Percentiles rank a stretch among this genome's conserved stretches.
These are phyloP conservation scores for Cephalopterus ornatus DNA, from an alignment of 2,113 vertebrate species.

Conservation along the genomic window DNA sequence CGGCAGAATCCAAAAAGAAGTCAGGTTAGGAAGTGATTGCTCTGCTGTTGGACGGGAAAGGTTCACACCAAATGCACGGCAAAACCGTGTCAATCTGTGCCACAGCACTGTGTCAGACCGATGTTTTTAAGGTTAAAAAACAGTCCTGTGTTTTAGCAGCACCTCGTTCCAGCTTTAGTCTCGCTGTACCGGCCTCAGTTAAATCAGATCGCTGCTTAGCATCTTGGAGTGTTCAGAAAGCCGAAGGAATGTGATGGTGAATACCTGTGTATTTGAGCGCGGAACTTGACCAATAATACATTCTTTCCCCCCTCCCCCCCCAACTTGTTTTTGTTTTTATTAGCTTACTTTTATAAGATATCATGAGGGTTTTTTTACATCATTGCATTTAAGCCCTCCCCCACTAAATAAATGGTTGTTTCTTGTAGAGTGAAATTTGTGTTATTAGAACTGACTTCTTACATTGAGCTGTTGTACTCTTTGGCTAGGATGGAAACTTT, in stretches of 20 bases:
- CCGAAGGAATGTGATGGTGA: background rate
- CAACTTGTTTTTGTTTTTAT: fast-evolving
- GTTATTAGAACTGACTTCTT: background rate
- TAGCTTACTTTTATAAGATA: background rate
- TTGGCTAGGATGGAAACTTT: background rate
- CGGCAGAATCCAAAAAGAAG: background rate
- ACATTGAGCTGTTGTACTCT: background rate
- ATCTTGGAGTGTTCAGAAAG: background rate
- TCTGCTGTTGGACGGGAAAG: background rate
- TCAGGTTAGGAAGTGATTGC: background rate
- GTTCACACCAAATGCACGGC: background rate
- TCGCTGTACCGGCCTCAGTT: background rate
- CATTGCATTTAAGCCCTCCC: background rate
- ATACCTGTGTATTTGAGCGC: background rate
- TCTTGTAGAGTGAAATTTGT: background rate
- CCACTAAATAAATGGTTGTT: background rate
- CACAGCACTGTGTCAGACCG: background rate
- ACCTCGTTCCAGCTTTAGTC: background rate
- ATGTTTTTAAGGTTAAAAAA: background rate
- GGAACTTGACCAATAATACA: background rate
- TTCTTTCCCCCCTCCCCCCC: fast-evolving
- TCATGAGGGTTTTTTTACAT: fast-evolving
- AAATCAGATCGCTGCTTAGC: background rate
- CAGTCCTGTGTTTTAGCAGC: background rate
- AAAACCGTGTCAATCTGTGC: fast-evolving